Evolutionary conservation across 2,113 vertebrate genomes (phyloP).

Genomic region (Pycnonotus jocosus): DNA sequence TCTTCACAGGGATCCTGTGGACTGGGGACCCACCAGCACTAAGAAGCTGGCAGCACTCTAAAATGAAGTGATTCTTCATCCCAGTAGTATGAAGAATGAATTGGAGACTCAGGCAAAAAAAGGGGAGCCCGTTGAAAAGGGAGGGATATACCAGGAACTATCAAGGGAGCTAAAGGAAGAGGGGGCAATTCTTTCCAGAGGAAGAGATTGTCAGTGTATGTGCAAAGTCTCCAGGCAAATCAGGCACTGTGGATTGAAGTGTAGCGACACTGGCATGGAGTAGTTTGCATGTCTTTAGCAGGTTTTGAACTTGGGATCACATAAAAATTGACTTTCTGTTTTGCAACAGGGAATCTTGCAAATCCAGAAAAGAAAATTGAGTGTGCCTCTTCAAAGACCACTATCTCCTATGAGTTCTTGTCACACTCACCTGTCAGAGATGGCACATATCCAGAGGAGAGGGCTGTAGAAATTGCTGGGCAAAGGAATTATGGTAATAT

Average conservation of each 20-base stretch:
- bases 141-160: neutral
- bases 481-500: neutral
- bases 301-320: neutral
- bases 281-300: neutral
- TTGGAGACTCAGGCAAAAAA: neutral
- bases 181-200: neutral
- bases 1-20: neutral
- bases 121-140: accelerated
- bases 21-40: neutral
- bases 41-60: neutral
- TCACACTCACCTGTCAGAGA: neutral
- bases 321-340: neutral
- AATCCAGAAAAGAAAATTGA: neutral
- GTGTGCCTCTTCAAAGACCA: neutral
- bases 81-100: neutral
- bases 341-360: neutral
- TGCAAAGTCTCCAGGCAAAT: neutral
- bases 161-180: neutral
- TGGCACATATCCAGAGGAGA: neutral
- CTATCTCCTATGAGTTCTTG: neutral
- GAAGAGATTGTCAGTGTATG: neutral
- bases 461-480: neutral
- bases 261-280: neutral
- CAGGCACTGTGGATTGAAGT: neutral
- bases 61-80: neutral